phyloP scores from a whole-genome alignment of 2,113 vertebrate genomes.

The Ammodytes dubius region DNA sequence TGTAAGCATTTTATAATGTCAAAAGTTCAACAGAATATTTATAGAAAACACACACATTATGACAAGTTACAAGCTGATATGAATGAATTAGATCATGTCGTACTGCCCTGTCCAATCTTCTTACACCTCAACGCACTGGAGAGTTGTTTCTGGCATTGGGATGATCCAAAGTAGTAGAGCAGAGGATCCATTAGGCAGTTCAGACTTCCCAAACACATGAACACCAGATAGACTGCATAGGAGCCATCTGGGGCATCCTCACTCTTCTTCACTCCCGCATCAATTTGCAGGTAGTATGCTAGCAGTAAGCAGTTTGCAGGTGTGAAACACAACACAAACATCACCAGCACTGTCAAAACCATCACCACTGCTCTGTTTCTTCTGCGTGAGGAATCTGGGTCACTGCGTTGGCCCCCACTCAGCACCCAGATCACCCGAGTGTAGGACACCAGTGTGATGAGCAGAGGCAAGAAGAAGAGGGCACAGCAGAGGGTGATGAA shows the following conservation, averaged over 20 bases:
- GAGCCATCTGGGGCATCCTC: slow-evolving; percentile 77
- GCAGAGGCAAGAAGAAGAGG: slow-evolving; percentile 91
- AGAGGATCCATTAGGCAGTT: slow-evolving; percentile 94
- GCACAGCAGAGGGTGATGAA: slow-evolving; percentile 87
- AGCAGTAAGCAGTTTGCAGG: slow-evolving; percentile 92
- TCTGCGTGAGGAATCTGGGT: no score
- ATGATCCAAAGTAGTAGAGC: slow-evolving; percentile 95
- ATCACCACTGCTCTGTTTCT: slow-evolving; percentile 88
- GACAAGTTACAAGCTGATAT: no score
- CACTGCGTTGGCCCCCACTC: no score
- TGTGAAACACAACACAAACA: slow-evolving; percentile 92
- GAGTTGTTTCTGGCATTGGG: slow-evolving; percentile 90
- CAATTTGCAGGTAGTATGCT: slow-evolving; percentile 86
- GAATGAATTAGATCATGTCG: no score
- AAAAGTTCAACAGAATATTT: background rate
- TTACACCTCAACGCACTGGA: slow-evolving; percentile 73
- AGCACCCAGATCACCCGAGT: slow-evolving; percentile 86
- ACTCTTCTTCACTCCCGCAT: background rate
- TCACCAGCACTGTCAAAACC: slow-evolving; percentile 88
- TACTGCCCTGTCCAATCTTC: slow-evolving; percentile 45
- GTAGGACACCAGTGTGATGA: slow-evolving; percentile 88
- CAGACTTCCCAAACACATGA: slow-evolving; percentile 90
- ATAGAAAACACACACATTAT: background rate
- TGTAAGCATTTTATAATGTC: slow-evolving; percentile 8
- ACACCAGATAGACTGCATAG: slow-evolving; percentile 91